A percentile compares a stretch with the other conserved stretches of the same genome.
Conservation (phyloP, 1,140 invertebrate genomes). For the Pseudachorutes palmiensis region DNA sequence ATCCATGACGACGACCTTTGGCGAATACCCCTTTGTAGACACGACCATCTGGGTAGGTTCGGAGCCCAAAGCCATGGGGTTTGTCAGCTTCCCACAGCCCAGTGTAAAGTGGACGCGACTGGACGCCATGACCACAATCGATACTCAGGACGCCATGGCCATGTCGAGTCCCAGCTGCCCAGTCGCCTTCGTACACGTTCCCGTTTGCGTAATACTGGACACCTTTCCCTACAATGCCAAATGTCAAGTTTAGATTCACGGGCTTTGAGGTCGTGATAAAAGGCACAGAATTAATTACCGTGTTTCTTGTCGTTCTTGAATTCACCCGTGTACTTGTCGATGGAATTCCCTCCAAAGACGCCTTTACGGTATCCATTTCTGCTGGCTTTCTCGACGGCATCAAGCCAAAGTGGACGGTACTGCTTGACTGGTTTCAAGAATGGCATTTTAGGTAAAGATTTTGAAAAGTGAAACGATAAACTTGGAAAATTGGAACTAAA, state of each 20-base stretch:
- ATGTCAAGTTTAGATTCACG: background rate
- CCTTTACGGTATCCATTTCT: slow-evolving; percentile 27
- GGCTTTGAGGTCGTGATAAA: background rate
- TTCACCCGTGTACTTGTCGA: slow-evolving; percentile 44
- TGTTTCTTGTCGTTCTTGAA: slow-evolving; percentile 47
- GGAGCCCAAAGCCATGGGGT: slow-evolving; percentile 44
- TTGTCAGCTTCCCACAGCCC: slow-evolving; percentile 31
- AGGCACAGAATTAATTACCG: slow-evolving; percentile 35
- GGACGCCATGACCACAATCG: slow-evolving; percentile 6
- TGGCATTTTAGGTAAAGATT: slow-evolving; percentile 21
- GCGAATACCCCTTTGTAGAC: slow-evolving; percentile 57
- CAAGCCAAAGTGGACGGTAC: slow-evolving; percentile 14
- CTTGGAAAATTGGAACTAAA: background rate
- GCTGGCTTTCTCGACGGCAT: slow-evolving; percentile 9
- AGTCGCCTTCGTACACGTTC: slow-evolving; percentile 36
- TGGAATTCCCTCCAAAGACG: slow-evolving; percentile 20
- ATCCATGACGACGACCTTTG: slow-evolving; percentile 51
- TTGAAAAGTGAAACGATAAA: background rate
- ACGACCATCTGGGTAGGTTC: slow-evolving; percentile 50
- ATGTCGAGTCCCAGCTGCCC: slow-evolving; percentile 28
- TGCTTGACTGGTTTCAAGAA: slow-evolving; percentile 23
- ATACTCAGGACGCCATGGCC: slow-evolving; percentile 30
- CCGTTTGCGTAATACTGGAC: slow-evolving; percentile 49
- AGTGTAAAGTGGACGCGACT: slow-evolving; percentile 22
- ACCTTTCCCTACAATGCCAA: slow-evolving; percentile 38